These are phyloP conservation scores for Rhea americana DNA, from an alignment of 2,113 vertebrate genomes.

Conservation along the genomic window DNA sequence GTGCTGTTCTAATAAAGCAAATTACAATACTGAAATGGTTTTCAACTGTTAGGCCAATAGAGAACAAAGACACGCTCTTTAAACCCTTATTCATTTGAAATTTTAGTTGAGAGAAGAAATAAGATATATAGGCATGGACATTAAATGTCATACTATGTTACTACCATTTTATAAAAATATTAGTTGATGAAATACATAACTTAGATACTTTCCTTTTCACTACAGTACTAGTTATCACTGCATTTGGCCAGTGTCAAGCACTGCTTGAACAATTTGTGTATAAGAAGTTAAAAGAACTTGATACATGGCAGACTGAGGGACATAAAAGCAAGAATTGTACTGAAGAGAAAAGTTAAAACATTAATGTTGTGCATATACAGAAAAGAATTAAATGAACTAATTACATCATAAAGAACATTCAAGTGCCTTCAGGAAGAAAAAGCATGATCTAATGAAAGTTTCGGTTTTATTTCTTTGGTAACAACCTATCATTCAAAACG, in stretches of 20 bases:
- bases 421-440: neutral
- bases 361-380: neutral
- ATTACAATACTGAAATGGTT: neutral
- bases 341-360: neutral
- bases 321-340: neutral
- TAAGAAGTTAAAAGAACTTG: neutral
- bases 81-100: neutral
- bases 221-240: neutral
- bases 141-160: neutral
- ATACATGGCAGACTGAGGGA: neutral
- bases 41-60: neutral
- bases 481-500: neutral
- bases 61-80: neutral
- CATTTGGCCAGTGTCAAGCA: neutral
- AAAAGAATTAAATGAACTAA: neutral
- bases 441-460: neutral
- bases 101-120: neutral
- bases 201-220: neutral
- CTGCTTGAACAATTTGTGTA: neutral
- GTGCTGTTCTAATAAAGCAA: neutral
- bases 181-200: neutral
- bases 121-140: neutral
- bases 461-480: neutral
- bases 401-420: neutral
- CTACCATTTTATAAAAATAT: neutral